Evolutionary conservation across 1,140 invertebrate genomes (phyloP).

Genomic region (Drosophila nikananu): DNA sequence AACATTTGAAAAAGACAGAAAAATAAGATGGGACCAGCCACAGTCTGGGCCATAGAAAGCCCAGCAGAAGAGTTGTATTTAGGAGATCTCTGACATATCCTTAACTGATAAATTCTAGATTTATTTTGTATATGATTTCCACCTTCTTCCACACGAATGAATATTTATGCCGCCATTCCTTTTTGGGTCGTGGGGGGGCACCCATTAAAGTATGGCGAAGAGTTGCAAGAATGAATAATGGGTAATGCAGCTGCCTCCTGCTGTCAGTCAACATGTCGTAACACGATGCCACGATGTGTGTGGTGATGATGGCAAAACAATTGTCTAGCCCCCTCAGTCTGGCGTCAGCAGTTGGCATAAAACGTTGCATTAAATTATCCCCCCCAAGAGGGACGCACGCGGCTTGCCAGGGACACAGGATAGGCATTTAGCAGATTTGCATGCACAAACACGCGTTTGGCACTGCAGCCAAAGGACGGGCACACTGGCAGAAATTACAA

Average conservation of each 20-base stretch:
- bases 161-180: slow-evolving; percentile 29
- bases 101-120: neutral
- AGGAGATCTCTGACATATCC: neutral
- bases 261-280: slow-evolving; percentile 47
- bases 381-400: slow-evolving; percentile 1
- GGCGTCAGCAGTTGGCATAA: slow-evolving; percentile 7
- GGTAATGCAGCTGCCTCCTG: neutral
- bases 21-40: neutral
- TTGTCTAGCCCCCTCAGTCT: slow-evolving; percentile 7
- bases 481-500: neutral
- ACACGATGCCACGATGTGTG: slow-evolving; percentile 14
- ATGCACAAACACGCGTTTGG: slow-evolving; percentile 37
- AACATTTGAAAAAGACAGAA: neutral
- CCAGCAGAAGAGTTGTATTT: neutral
- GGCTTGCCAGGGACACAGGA: neutral
- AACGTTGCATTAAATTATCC: slow-evolving; percentile 28
- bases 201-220: slow-evolving; percentile 9
- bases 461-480: slow-evolving; percentile 11
- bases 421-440: slow-evolving; percentile 46
- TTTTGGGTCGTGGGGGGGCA: neutral
- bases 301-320: slow-evolving; percentile 28
- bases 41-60: neutral
- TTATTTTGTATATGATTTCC: neutral
- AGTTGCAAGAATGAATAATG: neutral
- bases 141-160: slow-evolving; percentile 1